Evolutionary conservation across 1,140 invertebrate genomes (phyloP).

Genomic region (Popillia japonica): DNA sequence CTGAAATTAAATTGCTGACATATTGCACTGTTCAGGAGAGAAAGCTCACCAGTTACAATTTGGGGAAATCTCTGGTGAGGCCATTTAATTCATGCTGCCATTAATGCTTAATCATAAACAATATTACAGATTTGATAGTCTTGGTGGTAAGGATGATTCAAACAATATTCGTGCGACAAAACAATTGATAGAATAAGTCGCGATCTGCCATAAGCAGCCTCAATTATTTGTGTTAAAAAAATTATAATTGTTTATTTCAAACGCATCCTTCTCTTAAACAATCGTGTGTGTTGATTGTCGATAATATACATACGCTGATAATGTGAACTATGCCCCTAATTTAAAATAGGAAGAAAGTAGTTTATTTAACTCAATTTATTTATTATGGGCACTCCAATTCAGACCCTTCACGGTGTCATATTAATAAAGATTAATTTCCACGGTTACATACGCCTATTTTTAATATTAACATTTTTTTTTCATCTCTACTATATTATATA

Average conservation of each 20-base stretch:
- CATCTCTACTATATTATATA: not conserved
- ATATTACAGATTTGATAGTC: too few relatives aligned
- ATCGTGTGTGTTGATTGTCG: not conserved
- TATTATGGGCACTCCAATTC: not conserved
- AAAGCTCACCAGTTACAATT: too few relatives aligned
- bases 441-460: not conserved
- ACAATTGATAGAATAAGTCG: too few relatives aligned
- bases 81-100: too few relatives aligned
- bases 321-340: not conserved
- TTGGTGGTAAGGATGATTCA: too few relatives aligned
- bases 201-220: too few relatives aligned
- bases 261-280: not conserved
- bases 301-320: not conserved
- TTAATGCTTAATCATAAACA: too few relatives aligned
- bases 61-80: too few relatives aligned
- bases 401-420: not conserved
- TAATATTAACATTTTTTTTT: not conserved
- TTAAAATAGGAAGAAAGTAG: constrained; percentile 3
- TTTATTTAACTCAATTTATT: constrained; percentile 20
- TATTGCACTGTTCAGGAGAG: too few relatives aligned
- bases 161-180: too few relatives aligned
- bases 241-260: not conserved
- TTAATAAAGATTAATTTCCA: not conserved
- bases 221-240: not conserved
- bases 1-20: too few relatives aligned